Base-by-base conservation (phyloP, 2,888 invertebrate species). In the Corythucha ciliata region DNA sequence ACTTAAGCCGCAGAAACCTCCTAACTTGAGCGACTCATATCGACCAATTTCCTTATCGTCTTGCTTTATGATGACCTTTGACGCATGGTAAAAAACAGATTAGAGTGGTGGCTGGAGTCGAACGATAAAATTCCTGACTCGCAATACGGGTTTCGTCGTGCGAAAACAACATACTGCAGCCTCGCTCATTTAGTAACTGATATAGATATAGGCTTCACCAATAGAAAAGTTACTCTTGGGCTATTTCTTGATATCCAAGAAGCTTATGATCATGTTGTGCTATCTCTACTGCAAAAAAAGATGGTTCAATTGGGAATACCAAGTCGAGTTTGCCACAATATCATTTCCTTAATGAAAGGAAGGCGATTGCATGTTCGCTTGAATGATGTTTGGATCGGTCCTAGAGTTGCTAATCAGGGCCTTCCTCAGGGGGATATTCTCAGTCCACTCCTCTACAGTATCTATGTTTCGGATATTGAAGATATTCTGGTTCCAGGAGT, bases 391-490 rank as follows among this genome's bases (percentile, higher is more conserved):
- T 20, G 18, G 18, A 21, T 14, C 21, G 36, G 8, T 10, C 36
- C 18, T 20, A 36, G 36, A 36, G 21, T 21, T 20, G 33, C 6
- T 4, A 14, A 33, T 33, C 33, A 33, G 16, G 33, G 33, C 16
- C 16, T 33, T 14, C 33, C n/a, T 20, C 37, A 37, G 22, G 37
- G 37, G 12, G 37, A 22, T 16, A 37, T 37, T 14, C 37, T 37
- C 18, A 37, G 37, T 16, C 37, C 16, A 4, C 12, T 37, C 21
- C 18, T 37, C 10, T 37, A 37, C 22, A 22, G 21, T 10, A 37
- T 37, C 5, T 37, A 37, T 37, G 37, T 37, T 10, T 22, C 21
- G 12, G 37, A 37, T 37, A 37, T 37, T 14, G 37, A 37, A 12
- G 37, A 37, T 5, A 37, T 37, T 16, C 21, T 37, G 10, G 21